Evolutionary conservation across 2,888 invertebrate genomes (phyloP), one percentile per base, ranked within the genome.

Genomic region (Agonopterix subpropinquella): DNA sequence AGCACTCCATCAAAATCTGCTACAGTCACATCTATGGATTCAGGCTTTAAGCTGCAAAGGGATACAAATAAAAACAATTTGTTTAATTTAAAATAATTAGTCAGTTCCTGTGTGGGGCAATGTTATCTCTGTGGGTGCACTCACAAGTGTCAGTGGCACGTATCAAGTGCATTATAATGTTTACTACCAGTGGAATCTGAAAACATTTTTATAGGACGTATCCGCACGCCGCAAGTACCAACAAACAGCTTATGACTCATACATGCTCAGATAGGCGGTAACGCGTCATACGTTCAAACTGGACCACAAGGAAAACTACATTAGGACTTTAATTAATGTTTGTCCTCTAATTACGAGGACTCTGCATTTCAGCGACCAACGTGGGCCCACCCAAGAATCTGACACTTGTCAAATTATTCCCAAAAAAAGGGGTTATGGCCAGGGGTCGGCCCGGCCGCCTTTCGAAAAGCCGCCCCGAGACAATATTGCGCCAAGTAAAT

Each of bases 1-100:
- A 99, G 89, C 57, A 98, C 99, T 67, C 99, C 99, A 91, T 99
- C 99, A 89, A 99, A 99, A 90, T 99, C 99, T 65, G 97, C 96
- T 78, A 97, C 93, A 62, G 91, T 93, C 70, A 98, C 94, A 90
- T 98, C 98, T 78, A 97, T 97, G 65, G 95, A 95, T 83, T 99
- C 98, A 59, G 96, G 94, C 91, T 98, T 98, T 80, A 94, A 93
- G 62, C 97, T 97, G 89, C 58, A 94, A 93, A 62, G 37, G 39
- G 53, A 60, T 61, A 53, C 50, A 52, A 41, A 51, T 52, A 57
- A 52, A 47, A 49, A 43, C 45, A 36, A 9, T 36, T 35, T 37
- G 13, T 11, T 43, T 45, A 11, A 50, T 37, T 39, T 15, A 51
- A 49, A 51, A 49, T 45, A 36, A 65, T 64, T 67, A 65, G 55